phyloP scores from a whole-genome alignment of 2,888 invertebrate genomes.

The Drosophila prostipennis region DNA sequence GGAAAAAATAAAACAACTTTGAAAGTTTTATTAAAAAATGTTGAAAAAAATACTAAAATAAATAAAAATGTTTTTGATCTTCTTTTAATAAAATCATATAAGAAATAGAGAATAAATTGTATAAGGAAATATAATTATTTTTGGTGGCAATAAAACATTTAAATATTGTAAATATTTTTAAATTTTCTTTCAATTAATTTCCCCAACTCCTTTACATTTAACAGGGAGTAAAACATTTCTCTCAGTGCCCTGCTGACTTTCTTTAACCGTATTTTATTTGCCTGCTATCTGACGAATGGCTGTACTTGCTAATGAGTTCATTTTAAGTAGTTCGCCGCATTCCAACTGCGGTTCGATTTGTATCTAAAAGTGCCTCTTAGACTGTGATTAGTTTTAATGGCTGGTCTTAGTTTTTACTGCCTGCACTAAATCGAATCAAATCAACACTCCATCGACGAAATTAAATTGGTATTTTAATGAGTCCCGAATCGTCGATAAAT shows the following conservation, averaged over 20 bases:
- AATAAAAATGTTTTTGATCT: no score
- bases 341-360: slow-evolving; percentile 57
- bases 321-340: slow-evolving; percentile 69
- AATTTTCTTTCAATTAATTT: no score
- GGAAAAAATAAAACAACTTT: not conserved
- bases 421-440: slow-evolving; percentile 57
- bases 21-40: not conserved
- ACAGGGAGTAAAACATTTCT: not conserved
- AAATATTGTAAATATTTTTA: no score
- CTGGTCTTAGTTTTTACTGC: slow-evolving; percentile 53
- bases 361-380: slow-evolving; percentile 77
- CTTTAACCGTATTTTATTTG: slow-evolving; percentile 61
- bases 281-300: slow-evolving; percentile 18
- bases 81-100: no score
- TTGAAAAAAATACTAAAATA: no score
- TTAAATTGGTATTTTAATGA: slow-evolving; percentile 74
- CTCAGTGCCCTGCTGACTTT: slow-evolving; percentile 58
- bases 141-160: no score
- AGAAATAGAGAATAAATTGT: not conserved
- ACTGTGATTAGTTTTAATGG: slow-evolving; percentile 73
- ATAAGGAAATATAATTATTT: no score
- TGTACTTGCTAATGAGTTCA: slow-evolving; percentile 69
- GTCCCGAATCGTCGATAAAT: slow-evolving; percentile 23
- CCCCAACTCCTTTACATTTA: not conserved
- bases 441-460: slow-evolving; percentile 58